Evolutionary conservation across 2,888 invertebrate genomes (phyloP).

Genomic region (Argyresthia albistria): DNA sequence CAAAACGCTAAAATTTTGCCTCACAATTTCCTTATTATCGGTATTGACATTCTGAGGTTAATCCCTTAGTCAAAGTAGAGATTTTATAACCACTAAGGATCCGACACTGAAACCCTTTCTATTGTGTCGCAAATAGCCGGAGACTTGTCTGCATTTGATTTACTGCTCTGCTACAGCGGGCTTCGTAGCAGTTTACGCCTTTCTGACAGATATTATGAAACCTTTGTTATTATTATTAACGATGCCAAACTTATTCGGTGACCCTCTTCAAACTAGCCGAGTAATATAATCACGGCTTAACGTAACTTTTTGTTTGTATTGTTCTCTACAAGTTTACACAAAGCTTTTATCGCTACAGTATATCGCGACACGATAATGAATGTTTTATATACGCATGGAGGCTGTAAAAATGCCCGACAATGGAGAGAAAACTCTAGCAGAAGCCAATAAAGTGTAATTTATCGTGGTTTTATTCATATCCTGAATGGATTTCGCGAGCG

Average conservation of each 20-base stretch:
- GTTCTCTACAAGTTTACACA: background rate
- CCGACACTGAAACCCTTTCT: no score
- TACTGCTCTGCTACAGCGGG: background rate
- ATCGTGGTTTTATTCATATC: no score
- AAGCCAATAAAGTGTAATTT: background rate
- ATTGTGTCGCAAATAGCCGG: no score
- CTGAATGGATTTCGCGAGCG: no score
- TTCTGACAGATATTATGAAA: slow-evolving; percentile 27
- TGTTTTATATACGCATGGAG: background rate
- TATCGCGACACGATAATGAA: no score
- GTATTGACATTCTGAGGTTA: background rate
- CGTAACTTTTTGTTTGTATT: slow-evolving; percentile 16
- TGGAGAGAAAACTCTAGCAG: slow-evolving; percentile 24
- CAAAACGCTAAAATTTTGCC: no score
- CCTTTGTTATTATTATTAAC: slow-evolving; percentile 30
- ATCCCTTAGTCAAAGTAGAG: no score
- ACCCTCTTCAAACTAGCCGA: slow-evolving; percentile 14
- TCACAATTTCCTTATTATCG: no score
- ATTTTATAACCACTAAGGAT: no score
- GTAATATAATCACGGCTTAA: slow-evolving; percentile 17
- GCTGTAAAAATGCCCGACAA: slow-evolving; percentile 19
- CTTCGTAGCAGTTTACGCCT: slow-evolving; percentile 6
- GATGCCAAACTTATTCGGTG: slow-evolving; percentile 17
- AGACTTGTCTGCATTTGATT: background rate
- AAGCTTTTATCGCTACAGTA: background rate